These are phyloP conservation scores for Sarcophilus harrisii DNA, from an alignment of 2,797 vertebrate genomes.

Conservation along the genomic window DNA sequence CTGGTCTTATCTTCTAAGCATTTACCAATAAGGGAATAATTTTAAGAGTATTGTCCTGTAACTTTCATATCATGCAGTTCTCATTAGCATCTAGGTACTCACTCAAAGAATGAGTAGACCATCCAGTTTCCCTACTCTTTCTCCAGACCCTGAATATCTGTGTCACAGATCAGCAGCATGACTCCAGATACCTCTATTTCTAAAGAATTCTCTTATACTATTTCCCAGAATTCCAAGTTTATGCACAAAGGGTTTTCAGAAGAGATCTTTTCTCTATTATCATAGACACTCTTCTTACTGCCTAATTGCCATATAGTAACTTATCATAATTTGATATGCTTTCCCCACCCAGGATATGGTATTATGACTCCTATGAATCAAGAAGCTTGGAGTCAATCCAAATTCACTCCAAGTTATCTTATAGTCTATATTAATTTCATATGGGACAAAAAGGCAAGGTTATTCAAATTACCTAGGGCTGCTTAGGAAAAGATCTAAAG, in stretches of 20 bases:
- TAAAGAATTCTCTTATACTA: not conserved
- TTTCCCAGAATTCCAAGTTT: not conserved
- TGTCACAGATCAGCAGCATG: not conserved
- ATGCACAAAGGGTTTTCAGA: not conserved
- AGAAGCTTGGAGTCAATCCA: not conserved
- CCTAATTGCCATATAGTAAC: not conserved
- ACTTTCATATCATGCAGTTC: not conserved
- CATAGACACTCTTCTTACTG: not conserved
- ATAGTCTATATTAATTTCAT: not conserved
- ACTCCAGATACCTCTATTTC: too few relatives aligned
- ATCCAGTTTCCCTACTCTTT: not conserved
- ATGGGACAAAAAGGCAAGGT: not conserved
- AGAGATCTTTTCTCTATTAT: not conserved
- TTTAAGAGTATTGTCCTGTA: not conserved
- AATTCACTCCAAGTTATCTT: not conserved
- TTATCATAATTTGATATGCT: not conserved
- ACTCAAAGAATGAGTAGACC: not conserved
- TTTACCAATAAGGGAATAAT: not conserved
- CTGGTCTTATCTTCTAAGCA: not conserved
- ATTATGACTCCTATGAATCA: not conserved
- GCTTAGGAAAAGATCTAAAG: not conserved
- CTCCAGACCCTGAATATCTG: not conserved
- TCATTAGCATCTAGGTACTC: not conserved
- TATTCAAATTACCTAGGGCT: not conserved
- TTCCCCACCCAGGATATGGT: not conserved